Percentiles rank a stretch among this genome's conserved stretches.
Evolutionary conservation across 2,888 invertebrate species (phyloP).

Genomic region (Lithophane socia): DNA sequence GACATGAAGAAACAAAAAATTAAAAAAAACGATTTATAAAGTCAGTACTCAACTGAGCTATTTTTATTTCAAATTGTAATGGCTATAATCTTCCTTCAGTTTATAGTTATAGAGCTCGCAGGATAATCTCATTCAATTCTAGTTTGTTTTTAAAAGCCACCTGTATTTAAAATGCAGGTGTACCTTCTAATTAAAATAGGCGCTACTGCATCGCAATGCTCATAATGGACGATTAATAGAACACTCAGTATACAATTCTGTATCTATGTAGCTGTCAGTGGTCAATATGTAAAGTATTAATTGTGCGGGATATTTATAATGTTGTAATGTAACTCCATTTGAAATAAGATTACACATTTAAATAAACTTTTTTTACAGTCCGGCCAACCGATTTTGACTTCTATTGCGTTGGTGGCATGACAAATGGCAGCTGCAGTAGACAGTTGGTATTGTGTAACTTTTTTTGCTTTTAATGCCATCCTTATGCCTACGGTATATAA

Average conservation of each 20-base stretch:
- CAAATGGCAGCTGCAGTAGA: too few relatives aligned
- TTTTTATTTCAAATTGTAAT: not conserved
- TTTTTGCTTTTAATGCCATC: too few relatives aligned
- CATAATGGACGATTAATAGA: conserved; percentile 22
- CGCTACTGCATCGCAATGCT: not conserved
- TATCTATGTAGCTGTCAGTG: not conserved
- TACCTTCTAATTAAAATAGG: conserved; percentile 26
- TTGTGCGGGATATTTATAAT: not conserved
- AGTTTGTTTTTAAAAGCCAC: conserved; percentile 1
- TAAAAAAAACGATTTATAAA: not conserved
- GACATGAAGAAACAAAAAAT: too few relatives aligned
- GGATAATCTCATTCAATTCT: conserved; percentile 4
- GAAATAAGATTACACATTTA: too few relatives aligned
- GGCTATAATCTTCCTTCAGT: not conserved
- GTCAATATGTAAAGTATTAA: conserved; percentile 6
- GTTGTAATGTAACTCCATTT: too few relatives aligned
- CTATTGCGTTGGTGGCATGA: too few relatives aligned
- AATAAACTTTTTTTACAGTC: too few relatives aligned
- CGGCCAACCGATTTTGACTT: too few relatives aligned
- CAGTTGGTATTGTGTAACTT: too few relatives aligned
- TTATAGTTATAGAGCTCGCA: not conserved
- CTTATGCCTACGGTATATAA: too few relatives aligned
- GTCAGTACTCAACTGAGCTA: not conserved
- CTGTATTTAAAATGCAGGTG: conserved; percentile 27
- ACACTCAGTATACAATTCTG: not conserved